These are phyloP conservation scores for Calephelis nemesis DNA, from an alignment of 1,140 invertebrate genomes.

Conservation along the genomic window DNA sequence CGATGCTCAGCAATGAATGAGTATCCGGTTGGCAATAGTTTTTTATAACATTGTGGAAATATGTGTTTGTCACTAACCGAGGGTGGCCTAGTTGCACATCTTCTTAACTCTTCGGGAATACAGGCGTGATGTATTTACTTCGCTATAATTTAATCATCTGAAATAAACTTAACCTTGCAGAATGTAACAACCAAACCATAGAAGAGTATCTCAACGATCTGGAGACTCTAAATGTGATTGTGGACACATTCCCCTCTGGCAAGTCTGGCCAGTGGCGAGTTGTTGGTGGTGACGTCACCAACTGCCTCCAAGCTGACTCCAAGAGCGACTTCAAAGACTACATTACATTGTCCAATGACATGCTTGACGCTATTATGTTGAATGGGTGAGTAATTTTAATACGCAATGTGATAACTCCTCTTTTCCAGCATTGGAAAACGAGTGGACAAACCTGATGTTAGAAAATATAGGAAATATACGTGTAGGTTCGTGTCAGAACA, in stretches of 20 bases:
- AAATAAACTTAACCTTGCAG: constrained; percentile 41
- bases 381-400: constrained; percentile 79
- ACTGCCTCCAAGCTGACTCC: constrained; percentile 66
- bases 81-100: too few species aligned
- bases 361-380: constrained; percentile 81
- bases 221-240: constrained; percentile 79
- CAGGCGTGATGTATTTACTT: too few species aligned
- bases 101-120: too few species aligned
- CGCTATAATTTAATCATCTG: neutral
- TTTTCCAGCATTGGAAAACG: too few species aligned
- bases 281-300: constrained; percentile 73
- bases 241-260: constrained; percentile 78
- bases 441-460: too few species aligned
- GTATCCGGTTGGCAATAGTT: too few species aligned
- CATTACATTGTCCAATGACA: constrained; percentile 73
- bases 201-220: constrained; percentile 79
- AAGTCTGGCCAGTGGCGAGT: constrained; percentile 64
- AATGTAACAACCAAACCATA: constrained; percentile 74
- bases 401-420: too few species aligned
- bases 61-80: too few species aligned
- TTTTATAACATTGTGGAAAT: too few species aligned
- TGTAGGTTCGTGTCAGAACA: too few species aligned
- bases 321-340: constrained; percentile 80
- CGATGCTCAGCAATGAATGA: too few species aligned
- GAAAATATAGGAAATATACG: too few species aligned